Conservation (phyloP, 2,113 vertebrate species). For the Phocoena phocoena region DNA sequence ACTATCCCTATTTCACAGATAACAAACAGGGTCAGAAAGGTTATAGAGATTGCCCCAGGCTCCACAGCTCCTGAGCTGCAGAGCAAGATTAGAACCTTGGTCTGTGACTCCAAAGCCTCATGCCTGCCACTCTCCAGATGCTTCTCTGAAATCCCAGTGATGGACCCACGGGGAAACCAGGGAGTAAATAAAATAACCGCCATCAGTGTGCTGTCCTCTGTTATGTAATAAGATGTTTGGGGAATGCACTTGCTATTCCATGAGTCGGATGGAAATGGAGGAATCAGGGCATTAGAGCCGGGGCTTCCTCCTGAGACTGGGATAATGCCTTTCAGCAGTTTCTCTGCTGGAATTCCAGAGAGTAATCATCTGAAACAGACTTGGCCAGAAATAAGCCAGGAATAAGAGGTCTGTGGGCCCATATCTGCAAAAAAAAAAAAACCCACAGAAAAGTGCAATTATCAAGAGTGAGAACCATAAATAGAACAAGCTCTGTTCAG, state of each 20-base stretch:
- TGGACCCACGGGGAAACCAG: not conserved
- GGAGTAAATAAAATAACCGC: slow-evolving; percentile 34
- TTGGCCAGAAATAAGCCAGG: not conserved
- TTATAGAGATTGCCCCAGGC: not conserved
- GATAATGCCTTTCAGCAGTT: fast-evolving
- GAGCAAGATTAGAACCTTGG: not conserved
- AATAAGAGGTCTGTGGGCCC: not conserved
- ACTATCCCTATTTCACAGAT: not conserved
- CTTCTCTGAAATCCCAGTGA: not conserved
- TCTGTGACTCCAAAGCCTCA: not conserved
- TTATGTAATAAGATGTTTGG: not conserved
- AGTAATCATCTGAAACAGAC: not conserved
- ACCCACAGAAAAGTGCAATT: not conserved
- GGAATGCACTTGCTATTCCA: not conserved
- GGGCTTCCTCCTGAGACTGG: not conserved
- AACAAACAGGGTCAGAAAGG: not conserved
- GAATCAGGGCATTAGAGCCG: fast-evolving
- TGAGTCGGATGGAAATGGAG: not conserved
- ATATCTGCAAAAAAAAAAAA: not conserved
- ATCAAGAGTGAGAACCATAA: not conserved
- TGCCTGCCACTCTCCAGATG: no score
- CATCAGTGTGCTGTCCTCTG: not conserved
- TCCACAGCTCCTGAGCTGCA: fast-evolving
- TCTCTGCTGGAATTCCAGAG: not conserved
- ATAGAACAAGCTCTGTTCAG: not conserved